phyloP scores from a whole-genome alignment of 2,797 vertebrate genomes.

The Eulemur coronatus region DNA sequence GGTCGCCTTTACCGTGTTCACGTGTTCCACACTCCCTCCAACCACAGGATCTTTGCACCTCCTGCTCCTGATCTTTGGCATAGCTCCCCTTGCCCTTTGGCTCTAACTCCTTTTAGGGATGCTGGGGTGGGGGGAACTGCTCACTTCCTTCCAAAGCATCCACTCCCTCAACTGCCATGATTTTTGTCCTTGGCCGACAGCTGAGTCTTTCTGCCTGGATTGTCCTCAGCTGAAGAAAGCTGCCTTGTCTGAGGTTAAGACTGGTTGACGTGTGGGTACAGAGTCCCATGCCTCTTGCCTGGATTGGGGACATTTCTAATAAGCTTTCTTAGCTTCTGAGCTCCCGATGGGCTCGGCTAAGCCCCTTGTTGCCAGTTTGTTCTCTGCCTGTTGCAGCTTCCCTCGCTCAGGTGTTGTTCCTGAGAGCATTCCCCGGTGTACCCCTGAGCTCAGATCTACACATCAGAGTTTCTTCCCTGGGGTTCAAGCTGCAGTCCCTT shows the following conservation, averaged over 20 bases:
- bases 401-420: background rate
- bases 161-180: background rate
- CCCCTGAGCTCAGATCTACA: background rate
- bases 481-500: rapidly evolving
- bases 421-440: rapidly evolving
- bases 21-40: rapidly evolving
- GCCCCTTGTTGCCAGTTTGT: background rate
- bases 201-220: background rate
- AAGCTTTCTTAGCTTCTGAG: background rate
- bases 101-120: background rate
- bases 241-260: background rate
- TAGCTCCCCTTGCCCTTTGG: background rate
- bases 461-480: background rate
- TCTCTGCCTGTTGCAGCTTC: background rate
- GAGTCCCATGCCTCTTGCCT: background rate
- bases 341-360: background rate
- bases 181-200: background rate
- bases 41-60: background rate
- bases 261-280: background rate
- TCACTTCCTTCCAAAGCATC: background rate
- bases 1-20: background rate
- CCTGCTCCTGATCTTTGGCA: background rate
- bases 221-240: background rate
- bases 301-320: background rate
- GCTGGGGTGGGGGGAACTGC: background rate